Conservation (phyloP, 2,113 vertebrate genomes). For the Eublepharis macularius region DNA sequence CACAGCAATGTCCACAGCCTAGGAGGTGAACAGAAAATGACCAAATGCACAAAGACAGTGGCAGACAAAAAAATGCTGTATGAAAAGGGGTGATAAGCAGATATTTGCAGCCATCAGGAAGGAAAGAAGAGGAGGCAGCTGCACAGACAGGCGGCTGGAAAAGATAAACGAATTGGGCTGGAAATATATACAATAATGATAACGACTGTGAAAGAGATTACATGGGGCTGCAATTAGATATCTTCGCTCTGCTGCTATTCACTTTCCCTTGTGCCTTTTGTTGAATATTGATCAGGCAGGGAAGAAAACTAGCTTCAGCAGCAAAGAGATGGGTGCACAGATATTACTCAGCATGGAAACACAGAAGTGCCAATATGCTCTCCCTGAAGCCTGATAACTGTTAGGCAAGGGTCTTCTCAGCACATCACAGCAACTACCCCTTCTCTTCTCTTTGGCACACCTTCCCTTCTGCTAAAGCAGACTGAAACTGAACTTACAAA, state of each 20-base stretch:
- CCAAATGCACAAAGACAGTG: conserved; percentile 48
- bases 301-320: conserved; percentile 38
- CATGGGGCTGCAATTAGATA: conserved; percentile 60
- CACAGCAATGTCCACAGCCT: conserved; percentile 47
- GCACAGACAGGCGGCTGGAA: conserved; percentile 70
- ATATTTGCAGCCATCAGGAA: conserved; percentile 68
- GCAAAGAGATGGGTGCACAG: conserved; percentile 18
- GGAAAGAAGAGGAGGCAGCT: conserved; percentile 73
- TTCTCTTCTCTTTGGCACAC: background rate
- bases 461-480: conserved; percentile 13
- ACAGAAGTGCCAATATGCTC: background rate
- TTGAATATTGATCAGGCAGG: conserved; percentile 8
- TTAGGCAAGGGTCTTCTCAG: background rate
- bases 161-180: conserved; percentile 63
- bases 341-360: background rate
- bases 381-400: background rate
- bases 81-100: conserved; percentile 75
- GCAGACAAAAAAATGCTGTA: conserved; percentile 69
- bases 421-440: background rate
- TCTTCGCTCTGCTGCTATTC: conserved; percentile 37
- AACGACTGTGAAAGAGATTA: conserved; percentile 39
- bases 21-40: conserved; percentile 37
- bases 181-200: conserved; percentile 64
- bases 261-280: conserved; percentile 47
- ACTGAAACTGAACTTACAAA: background rate